Evolutionary conservation across 2,888 invertebrate genomes (phyloP).

Genomic region (Apoderus coryli): DNA sequence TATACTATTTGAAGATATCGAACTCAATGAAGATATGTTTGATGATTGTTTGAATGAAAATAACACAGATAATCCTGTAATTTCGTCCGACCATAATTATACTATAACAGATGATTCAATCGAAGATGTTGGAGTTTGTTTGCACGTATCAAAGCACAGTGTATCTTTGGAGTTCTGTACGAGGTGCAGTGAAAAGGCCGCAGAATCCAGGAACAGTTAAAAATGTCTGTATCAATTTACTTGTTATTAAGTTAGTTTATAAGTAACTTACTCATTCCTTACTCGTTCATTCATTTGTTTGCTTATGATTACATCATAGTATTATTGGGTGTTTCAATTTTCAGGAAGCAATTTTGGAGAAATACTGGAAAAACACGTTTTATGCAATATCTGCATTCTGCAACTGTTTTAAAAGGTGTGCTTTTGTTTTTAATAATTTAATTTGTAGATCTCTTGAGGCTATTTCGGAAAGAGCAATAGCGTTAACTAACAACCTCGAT

Average conservation of each 20-base stretch:
- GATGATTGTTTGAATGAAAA: constrained; percentile 8
- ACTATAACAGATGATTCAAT: constrained; percentile 14
- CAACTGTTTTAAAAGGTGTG: too few species aligned
- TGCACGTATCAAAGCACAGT: constrained; percentile 40
- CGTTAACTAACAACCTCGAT: too few species aligned
- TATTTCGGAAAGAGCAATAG: too few species aligned
- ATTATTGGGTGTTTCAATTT: too few species aligned
- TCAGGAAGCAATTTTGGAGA: too few species aligned
- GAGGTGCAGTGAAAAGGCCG: constrained; percentile 38
- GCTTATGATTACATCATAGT: too few species aligned
- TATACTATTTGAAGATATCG: constrained; percentile 14
- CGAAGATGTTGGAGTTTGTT: constrained; percentile 38
- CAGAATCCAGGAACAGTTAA: constrained; percentile 22
- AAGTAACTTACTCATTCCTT: constrained; percentile 23
- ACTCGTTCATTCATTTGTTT: too few species aligned
- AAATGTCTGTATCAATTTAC: constrained; percentile 26
- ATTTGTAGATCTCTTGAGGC: too few species aligned
- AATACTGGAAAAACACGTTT: too few species aligned
- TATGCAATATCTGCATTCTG: too few species aligned
- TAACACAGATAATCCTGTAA: constrained; percentile 12
- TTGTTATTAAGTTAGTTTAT: constrained; percentile 14
- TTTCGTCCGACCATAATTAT: constrained; percentile 25
- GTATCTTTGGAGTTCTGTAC: constrained; percentile 44
- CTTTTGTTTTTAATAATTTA: too few species aligned
- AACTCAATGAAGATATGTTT: constrained; percentile 13